phyloP scores from a whole-genome alignment of 1,140 invertebrate species.

The Solen grandis region DNA sequence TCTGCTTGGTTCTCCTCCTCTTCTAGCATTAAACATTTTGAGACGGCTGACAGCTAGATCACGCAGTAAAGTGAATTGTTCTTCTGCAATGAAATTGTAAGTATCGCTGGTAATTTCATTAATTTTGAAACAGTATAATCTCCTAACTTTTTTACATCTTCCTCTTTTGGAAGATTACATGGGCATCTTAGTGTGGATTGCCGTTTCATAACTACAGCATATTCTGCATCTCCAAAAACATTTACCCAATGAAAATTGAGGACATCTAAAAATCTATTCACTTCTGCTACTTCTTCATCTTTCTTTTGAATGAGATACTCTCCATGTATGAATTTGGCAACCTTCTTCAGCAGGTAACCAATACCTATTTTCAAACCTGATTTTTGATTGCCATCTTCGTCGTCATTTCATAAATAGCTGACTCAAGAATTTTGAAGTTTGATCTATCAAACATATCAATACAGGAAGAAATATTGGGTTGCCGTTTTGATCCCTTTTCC shows the following conservation, averaged over 20 bases:
- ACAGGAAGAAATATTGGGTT: too few relatives aligned
- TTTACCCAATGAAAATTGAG: neutral
- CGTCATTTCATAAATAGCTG: too few relatives aligned
- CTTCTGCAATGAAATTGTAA: constrained; percentile 8
- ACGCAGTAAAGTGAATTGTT: constrained; percentile 39
- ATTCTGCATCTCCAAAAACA: constrained; percentile 32
- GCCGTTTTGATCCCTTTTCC: too few relatives aligned
- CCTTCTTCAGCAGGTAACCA: too few relatives aligned
- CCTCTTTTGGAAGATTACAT: constrained; percentile 13
- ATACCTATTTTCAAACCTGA: too few relatives aligned
- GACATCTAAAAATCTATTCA: constrained; percentile 7
- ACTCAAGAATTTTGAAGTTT: too few relatives aligned
- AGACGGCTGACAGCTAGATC: constrained; percentile 53
- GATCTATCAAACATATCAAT: too few relatives aligned
- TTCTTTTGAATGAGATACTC: too few relatives aligned
- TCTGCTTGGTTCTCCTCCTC: constrained; percentile 57
- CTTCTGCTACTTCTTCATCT: neutral
- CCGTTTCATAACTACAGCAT: constrained; percentile 11
- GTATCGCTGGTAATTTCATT: neutral
- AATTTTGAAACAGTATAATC: constrained; percentile 19
- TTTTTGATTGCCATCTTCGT: too few relatives aligned
- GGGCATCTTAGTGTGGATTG: constrained; percentile 30
- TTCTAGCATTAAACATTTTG: constrained; percentile 57
- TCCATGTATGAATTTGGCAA: too few relatives aligned
- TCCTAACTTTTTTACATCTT: constrained; percentile 37